Evolutionary conservation across 2,113 vertebrate genomes (phyloP).

Genomic region (Albula goreensis): DNA sequence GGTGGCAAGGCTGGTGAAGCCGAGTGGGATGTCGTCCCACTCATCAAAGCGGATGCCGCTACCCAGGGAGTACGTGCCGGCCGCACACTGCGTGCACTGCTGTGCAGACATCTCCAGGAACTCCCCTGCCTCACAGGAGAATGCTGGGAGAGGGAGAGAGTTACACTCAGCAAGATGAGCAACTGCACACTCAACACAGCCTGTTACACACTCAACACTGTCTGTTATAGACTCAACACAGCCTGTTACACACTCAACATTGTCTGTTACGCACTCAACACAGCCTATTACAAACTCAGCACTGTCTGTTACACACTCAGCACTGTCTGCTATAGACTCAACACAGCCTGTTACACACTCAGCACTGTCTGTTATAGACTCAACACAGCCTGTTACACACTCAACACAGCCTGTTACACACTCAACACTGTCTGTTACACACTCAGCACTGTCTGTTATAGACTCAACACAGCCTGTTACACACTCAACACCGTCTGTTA

Average conservation of each 20-base stretch:
- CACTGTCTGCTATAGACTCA: neutral
- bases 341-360: neutral
- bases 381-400: neutral
- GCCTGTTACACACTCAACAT: neutral
- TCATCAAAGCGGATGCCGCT: conserved; percentile 94
- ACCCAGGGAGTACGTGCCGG: conserved; percentile 91
- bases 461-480: neutral
- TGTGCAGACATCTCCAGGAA: conserved; percentile 96
- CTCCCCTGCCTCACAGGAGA: conserved; percentile 90
- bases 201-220: neutral
- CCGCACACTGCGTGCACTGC: conserved; percentile 85
- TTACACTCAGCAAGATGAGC: neutral
- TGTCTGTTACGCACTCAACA: neutral
- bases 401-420: neutral
- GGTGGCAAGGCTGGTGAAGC: conserved; percentile 89
- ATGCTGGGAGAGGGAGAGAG: conserved; percentile 44
- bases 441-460: neutral
- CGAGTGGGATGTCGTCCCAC: conserved; percentile 87
- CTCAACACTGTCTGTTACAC: neutral
- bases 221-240: neutral
- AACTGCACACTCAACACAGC: neutral
- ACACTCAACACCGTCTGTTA: neutral
- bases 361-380: neutral
- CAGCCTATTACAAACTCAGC: neutral
- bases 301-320: neutral